These are phyloP conservation scores for Caenorhabditis sp. DNA, from an alignment of 2,888 invertebrate genomes.

Conservation along the genomic window DNA sequence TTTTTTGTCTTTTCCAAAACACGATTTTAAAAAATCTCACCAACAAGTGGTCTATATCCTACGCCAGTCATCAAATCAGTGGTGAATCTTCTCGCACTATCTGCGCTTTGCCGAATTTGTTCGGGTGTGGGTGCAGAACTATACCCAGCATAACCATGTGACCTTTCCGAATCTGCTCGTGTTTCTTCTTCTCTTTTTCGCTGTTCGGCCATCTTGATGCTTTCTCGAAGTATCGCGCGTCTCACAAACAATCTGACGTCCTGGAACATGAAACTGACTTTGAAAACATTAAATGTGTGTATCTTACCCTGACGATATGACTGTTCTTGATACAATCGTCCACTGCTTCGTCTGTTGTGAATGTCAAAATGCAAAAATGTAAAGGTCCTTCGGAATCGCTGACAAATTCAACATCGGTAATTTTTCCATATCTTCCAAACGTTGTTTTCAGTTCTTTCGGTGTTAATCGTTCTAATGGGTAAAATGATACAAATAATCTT, in stretches of 20 bases:
- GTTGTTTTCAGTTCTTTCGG: constrained; percentile 18
- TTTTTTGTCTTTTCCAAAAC: too few species aligned
- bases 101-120: not conserved
- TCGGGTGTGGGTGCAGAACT: not conserved
- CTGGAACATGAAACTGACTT: not conserved
- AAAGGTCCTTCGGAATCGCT: constrained; percentile 37
- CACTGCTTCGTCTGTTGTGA: constrained; percentile 13
- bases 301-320: constrained; percentile 17
- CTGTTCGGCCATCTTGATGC: constrained; percentile 44
- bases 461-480: constrained; percentile 23
- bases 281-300: too few species aligned
- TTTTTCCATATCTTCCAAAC: constrained; percentile 35
- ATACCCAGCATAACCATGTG: not conserved
- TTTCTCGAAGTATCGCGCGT: constrained; percentile 38
- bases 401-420: constrained; percentile 39
- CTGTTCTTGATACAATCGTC: constrained; percentile 17
- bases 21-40: not conserved
- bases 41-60: not conserved
- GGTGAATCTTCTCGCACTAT: not conserved
- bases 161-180: not conserved
- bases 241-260: constrained; percentile 24
- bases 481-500: constrained; percentile 34
- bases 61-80: not conserved
- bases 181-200: constrained; percentile 19
- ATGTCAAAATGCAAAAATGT: constrained; percentile 39